Evolutionary conservation across 2,113 vertebrate species (phyloP).

Genomic region (Megaleporinus macrocephalus): DNA sequence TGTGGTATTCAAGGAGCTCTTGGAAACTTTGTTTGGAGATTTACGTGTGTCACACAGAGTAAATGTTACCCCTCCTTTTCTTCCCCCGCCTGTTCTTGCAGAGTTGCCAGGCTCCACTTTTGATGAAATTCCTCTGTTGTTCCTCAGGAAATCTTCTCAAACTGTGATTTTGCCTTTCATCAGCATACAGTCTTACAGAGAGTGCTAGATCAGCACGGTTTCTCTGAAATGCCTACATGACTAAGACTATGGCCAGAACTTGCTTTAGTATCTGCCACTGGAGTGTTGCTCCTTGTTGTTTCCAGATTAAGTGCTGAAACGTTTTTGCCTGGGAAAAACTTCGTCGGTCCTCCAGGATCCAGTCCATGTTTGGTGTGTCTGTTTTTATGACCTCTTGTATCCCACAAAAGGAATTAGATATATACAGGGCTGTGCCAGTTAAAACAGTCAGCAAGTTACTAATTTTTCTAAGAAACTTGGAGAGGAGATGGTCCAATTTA

Average conservation of each 20-base stretch:
- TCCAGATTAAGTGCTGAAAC: neutral
- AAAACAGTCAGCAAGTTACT: no score
- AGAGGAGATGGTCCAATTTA: no score
- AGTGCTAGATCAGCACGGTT: neutral
- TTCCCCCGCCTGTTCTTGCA: neutral
- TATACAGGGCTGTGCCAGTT: no score
- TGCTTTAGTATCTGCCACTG: neutral
- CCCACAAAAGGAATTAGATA: neutral
- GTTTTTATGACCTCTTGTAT: neutral
- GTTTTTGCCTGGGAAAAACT: neutral
- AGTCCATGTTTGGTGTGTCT: neutral
- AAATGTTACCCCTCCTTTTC: neutral
- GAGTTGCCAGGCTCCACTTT: neutral
- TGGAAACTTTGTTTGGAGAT: neutral
- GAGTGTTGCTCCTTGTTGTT: neutral
- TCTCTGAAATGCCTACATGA: neutral
- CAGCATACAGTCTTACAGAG: neutral
- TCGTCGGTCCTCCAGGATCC: neutral
- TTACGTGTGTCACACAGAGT: neutral
- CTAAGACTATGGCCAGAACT: neutral
- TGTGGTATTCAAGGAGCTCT: neutral
- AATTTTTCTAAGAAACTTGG: no score
- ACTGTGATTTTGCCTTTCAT: neutral
- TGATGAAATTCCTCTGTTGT: neutral
- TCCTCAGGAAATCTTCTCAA: neutral